Evolutionary conservation across 2,797 vertebrate species (phyloP).

Genomic region (Hydrocynus forskahlii): DNA sequence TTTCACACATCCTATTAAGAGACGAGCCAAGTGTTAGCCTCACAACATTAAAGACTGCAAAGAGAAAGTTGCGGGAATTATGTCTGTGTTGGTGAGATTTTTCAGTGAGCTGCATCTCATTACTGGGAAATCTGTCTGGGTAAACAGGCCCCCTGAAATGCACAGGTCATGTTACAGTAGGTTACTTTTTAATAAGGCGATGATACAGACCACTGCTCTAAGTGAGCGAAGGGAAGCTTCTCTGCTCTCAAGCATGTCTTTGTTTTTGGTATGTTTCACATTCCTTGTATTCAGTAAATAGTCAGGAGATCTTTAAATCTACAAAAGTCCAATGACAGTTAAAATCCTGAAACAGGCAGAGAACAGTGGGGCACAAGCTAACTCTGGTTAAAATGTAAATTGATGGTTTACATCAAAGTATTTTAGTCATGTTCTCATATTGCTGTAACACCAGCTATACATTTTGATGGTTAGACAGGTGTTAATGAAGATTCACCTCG

Average conservation of each 20-base stretch:
- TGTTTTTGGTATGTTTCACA: background rate
- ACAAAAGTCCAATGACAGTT: too few relatives aligned
- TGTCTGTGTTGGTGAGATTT: background rate
- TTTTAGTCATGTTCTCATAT: too few relatives aligned
- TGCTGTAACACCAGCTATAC: too few relatives aligned
- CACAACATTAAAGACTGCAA: background rate
- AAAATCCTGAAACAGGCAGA: too few relatives aligned
- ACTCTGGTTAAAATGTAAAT: too few relatives aligned
- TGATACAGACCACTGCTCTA: constrained; percentile 37
- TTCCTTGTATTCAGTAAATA: background rate
- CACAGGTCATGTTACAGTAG: constrained; percentile 25
- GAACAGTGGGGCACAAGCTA: too few relatives aligned
- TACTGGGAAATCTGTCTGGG: background rate
- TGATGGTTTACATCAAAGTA: too few relatives aligned
- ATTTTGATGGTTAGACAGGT: too few relatives aligned
- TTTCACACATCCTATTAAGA: background rate
- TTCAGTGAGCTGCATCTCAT: background rate
- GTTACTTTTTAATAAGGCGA: constrained; percentile 36
- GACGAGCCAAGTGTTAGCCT: background rate
- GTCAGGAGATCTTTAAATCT: background rate
- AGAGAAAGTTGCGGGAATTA: background rate
- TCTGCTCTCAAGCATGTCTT: background rate
- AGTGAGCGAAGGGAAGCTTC: constrained; percentile 28
- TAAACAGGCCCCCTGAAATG: constrained; percentile 23
- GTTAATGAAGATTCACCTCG: too few relatives aligned